phyloP scores from a whole-genome alignment of 2,888 invertebrate species.

The Malacosoma neustria region DNA sequence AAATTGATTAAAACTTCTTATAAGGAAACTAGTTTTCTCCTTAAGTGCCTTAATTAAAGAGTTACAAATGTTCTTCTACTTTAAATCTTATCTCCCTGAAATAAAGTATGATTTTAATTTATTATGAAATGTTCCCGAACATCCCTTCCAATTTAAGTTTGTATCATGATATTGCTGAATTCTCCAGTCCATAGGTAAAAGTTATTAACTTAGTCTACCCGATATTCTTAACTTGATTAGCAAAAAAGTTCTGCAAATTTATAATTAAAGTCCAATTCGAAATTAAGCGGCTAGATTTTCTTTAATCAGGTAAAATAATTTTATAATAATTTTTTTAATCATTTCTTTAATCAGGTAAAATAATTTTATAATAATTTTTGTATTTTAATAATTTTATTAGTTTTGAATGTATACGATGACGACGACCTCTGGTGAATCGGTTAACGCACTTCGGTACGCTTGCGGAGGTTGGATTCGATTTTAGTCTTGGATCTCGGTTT shows the following conservation, averaged over 20 bases:
- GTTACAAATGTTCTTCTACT: too few relatives aligned
- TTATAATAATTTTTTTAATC: too few relatives aligned
- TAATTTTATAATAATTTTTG: too few relatives aligned
- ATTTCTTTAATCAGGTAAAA: too few relatives aligned
- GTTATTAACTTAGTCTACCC: slow-evolving; percentile 4
- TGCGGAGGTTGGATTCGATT: too few relatives aligned
- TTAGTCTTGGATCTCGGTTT: too few relatives aligned
- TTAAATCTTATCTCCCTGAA: background rate
- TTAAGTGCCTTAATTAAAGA: background rate
- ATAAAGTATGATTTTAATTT: background rate
- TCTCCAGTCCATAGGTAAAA: slow-evolving; percentile 28
- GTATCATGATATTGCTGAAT: slow-evolving; percentile 27
- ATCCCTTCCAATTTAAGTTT: slow-evolving; percentile 41
- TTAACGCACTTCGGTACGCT: too few relatives aligned
- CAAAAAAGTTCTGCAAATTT: background rate
- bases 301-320: too few relatives aligned
- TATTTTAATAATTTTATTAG: too few relatives aligned
- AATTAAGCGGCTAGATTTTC: too few relatives aligned
- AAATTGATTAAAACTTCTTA: background rate
- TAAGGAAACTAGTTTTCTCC: background rate
- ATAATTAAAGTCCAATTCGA: background rate
- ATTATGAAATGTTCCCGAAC: slow-evolving; percentile 8
- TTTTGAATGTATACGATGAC: too few relatives aligned
- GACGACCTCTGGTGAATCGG: too few relatives aligned
- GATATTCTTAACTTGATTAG: background rate